Conservation (phyloP, 2,797 vertebrate genomes). For the Anniella stebbinsi region DNA sequence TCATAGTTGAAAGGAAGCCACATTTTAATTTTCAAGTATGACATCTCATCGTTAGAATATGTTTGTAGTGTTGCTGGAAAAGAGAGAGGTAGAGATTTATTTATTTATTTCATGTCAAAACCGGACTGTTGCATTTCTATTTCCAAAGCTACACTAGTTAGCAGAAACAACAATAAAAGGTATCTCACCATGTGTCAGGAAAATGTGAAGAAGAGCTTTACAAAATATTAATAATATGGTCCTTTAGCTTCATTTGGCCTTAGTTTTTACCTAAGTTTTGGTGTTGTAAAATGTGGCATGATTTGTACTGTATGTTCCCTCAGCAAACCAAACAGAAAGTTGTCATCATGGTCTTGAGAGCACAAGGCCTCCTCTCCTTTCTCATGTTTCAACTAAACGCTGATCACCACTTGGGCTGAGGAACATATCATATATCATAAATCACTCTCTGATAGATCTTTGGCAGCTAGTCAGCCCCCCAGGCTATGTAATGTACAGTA, state of each 20-base stretch:
- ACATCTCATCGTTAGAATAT: constrained; percentile 57
- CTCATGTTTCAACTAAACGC: constrained; percentile 93
- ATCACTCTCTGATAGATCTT: constrained; percentile 95
- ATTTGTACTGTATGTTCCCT: constrained; percentile 79
- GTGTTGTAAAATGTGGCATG: constrained; percentile 74
- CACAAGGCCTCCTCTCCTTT: constrained; percentile 87
- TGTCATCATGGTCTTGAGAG: constrained; percentile 84
- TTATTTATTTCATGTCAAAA: constrained; percentile 56
- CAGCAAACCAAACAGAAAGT: constrained; percentile 85
- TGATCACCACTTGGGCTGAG: constrained; percentile 87
- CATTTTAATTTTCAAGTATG: constrained; percentile 59
- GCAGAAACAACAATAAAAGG: constrained; percentile 27
- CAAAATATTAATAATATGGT: neutral
- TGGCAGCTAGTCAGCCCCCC: constrained; percentile 87
- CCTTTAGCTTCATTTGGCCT: constrained; percentile 63
- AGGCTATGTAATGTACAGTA: constrained; percentile 86
- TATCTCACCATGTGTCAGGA: constrained; percentile 17
- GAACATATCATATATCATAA: constrained; percentile 95
- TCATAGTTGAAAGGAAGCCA: constrained; percentile 54
- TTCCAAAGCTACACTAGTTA: constrained; percentile 44
- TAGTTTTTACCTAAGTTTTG: constrained; percentile 74
- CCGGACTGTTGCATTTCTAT: constrained; percentile 33
- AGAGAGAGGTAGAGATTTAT: constrained; percentile 39
- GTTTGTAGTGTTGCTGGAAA: neutral
- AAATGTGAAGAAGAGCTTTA: constrained; percentile 28